Percentiles rank a stretch among this genome's conserved stretches.
Evolutionary conservation across 2,113 vertebrate species (phyloP).

Genomic region (Psilopsiagon aurifrons): DNA sequence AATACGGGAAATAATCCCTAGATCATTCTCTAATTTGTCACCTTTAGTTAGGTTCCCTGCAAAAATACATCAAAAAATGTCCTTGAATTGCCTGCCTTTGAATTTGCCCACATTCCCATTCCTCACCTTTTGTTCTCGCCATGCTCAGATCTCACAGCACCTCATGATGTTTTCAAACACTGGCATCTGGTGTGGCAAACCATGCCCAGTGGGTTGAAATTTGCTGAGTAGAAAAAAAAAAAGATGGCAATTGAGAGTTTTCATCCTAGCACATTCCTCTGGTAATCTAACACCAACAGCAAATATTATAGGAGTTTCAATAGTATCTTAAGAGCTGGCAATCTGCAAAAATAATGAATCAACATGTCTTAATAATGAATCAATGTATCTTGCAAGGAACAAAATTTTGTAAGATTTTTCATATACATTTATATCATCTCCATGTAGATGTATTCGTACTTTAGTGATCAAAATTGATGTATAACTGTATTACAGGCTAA

Average conservation of each 20-base stretch:
- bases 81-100: background rate
- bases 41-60: background rate
- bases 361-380: background rate
- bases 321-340: background rate
- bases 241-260: background rate
- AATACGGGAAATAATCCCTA: background rate
- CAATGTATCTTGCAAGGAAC: fast-evolving
- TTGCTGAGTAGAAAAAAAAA: background rate
- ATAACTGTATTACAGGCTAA: background rate
- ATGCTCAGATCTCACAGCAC: fast-evolving
- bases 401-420: background rate
- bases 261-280: background rate
- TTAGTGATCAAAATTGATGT: background rate
- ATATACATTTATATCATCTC: background rate
- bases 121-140: background rate
- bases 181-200: background rate
- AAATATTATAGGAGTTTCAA: background rate
- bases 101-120: background rate
- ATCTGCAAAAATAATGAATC: background rate
- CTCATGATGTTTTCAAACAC: fast-evolving
- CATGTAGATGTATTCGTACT: slow-evolving; percentile 15
- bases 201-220: background rate
- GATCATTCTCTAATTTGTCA: background rate
- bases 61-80: background rate
- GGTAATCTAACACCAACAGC: background rate